Percentiles rank a stretch among this genome's conserved stretches.
Conservation (phyloP, 1,140 invertebrate genomes). For the Ips nitidus region DNA sequence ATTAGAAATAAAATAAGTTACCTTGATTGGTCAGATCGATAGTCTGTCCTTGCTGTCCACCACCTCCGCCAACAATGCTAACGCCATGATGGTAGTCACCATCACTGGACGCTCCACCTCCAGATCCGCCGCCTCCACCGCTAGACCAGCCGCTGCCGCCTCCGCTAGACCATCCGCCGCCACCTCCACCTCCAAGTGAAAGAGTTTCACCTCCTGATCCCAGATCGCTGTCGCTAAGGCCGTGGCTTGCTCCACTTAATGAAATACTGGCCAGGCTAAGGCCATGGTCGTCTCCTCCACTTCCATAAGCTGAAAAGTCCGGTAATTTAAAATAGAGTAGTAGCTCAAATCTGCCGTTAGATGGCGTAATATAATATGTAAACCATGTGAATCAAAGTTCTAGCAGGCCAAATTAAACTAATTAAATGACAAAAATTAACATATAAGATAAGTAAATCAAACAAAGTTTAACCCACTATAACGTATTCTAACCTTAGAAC, state of each 20-base stretch:
- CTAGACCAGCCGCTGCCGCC: slow-evolving; percentile 21
- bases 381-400: too few species aligned
- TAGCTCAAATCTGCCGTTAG: neutral
- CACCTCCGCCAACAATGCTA: slow-evolving; percentile 39
- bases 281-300: slow-evolving; percentile 21
- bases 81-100: slow-evolving; percentile 42
- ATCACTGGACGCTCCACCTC: slow-evolving; percentile 15
- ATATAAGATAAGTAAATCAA: too few species aligned
- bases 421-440: too few species aligned
- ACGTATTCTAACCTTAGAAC: too few species aligned
- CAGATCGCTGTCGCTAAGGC: slow-evolving; percentile 30
- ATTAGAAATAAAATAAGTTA: neutral
- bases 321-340: neutral
- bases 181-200: slow-evolving; percentile 21
- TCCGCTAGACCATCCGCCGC: slow-evolving; percentile 12
- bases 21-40: slow-evolving; percentile 42
- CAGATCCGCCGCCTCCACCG: slow-evolving; percentile 19
- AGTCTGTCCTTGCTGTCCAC: slow-evolving; percentile 33
- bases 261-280: slow-evolving; percentile 26
- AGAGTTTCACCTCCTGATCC: slow-evolving; percentile 27
- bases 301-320: slow-evolving; percentile 15
- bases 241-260: slow-evolving; percentile 28
- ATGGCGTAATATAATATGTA: neutral
- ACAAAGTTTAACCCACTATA: too few species aligned
- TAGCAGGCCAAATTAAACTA: too few species aligned